Conservation (phyloP, 2,113 vertebrate species). For the Pterocles gutturalis region DNA sequence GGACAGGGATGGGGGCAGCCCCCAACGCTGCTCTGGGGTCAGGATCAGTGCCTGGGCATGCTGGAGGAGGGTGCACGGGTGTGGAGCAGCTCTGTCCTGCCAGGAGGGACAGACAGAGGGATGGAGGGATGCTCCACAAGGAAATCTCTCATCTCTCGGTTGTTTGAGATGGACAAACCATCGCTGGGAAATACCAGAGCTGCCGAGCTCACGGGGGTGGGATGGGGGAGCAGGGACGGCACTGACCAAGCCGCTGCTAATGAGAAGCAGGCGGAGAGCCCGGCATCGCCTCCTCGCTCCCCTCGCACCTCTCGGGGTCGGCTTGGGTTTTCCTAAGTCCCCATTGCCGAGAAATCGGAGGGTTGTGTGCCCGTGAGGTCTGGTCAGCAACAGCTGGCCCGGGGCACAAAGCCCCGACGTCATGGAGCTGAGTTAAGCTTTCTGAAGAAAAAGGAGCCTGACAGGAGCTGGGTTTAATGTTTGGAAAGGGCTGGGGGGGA, state of each 20-base stretch:
- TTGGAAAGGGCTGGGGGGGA: not conserved
- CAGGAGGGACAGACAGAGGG: accelerated
- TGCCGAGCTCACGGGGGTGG: not conserved
- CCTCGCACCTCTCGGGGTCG: conserved; percentile 45
- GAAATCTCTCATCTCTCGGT: not conserved
- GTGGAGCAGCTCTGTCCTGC: not conserved
- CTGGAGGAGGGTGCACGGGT: accelerated
- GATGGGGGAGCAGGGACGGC: not conserved
- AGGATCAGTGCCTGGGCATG: not conserved
- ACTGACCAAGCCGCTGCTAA: conserved; percentile 43
- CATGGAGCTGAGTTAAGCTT: accelerated
- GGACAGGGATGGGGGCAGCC: not conserved
- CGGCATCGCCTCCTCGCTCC: accelerated
- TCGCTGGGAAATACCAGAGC: not conserved
- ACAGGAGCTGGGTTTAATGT: not conserved
- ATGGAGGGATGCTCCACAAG: not conserved
- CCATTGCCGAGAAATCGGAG: conserved; percentile 66
- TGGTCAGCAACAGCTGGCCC: not conserved
- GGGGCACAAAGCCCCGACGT: accelerated
- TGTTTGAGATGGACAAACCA: not conserved
- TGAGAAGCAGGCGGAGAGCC: conserved; percentile 55
- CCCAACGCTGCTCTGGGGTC: accelerated
- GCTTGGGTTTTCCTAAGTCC: conserved; percentile 53
- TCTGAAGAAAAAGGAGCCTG: not conserved
- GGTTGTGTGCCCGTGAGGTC: not conserved